Percentiles rank a stretch among this genome's conserved stretches.
These are phyloP conservation scores for Berghia stephanieae DNA, from an alignment of 1,140 invertebrate genomes.

Conservation along the genomic window DNA sequence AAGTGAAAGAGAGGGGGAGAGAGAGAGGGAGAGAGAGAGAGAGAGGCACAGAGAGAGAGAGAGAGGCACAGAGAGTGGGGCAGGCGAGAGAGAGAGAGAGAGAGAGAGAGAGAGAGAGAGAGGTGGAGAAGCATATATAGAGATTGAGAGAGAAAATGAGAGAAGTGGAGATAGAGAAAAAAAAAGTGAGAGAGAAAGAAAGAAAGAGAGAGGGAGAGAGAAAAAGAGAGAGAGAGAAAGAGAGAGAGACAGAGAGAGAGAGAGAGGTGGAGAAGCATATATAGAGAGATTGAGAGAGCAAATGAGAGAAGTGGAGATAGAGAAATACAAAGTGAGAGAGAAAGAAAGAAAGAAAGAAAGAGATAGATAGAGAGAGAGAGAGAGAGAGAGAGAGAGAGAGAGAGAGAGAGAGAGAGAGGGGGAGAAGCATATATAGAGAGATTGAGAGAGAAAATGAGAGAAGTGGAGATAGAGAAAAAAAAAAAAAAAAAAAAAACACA, in stretches of 20 bases:
- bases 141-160: neutral
- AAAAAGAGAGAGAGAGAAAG: conserved; percentile 1
- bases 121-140: neutral
- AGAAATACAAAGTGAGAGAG: neutral
- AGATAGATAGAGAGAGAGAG: neutral
- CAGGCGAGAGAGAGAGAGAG: neutral
- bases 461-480: neutral
- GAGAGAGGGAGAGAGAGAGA: conserved; percentile 5
- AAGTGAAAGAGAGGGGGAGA: neutral
- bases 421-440: neutral
- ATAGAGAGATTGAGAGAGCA: neutral
- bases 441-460: neutral
- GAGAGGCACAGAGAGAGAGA: conserved; percentile 20
- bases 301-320: neutral
- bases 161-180: neutral
- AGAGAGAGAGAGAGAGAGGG: neutral
- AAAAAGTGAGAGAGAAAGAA: neutral
- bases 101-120: neutral
- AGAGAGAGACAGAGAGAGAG: neutral
- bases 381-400: neutral
- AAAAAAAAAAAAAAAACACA: neutral
- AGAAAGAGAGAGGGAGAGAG: neutral
- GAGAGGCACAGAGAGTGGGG: neutral
- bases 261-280: neutral
- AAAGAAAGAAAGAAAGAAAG: neutral